These are phyloP conservation scores for Eremobia ochroleuca DNA, from an alignment of 2,888 invertebrate genomes.

Conservation along the genomic window DNA sequence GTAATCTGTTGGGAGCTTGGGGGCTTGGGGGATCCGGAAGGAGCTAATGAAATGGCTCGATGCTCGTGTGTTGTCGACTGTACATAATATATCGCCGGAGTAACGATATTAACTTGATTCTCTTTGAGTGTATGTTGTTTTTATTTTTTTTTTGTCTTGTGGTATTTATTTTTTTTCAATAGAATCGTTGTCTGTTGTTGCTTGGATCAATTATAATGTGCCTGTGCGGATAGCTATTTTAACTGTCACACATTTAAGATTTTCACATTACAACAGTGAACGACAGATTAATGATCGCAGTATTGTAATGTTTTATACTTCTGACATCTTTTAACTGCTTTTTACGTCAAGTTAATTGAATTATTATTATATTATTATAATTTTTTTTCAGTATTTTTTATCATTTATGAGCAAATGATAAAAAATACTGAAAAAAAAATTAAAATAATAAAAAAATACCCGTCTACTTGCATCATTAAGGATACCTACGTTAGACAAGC, in stretches of 20 bases:
- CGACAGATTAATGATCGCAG: not conserved
- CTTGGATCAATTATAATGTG: not conserved
- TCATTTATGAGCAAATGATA: too few species aligned
- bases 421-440: too few species aligned
- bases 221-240: not conserved
- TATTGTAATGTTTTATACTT: not conserved
- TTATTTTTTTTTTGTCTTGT: conserved; percentile 38
- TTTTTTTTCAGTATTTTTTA: too few species aligned
- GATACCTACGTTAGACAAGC: not conserved
- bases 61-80: conserved; percentile 60
- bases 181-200: not conserved
- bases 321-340: not conserved
- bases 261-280: too few species aligned
- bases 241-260: not conserved
- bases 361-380: too few species aligned
- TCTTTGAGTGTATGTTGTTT: conserved; percentile 54
- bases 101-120: conserved; percentile 59
- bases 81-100: conserved; percentile 66
- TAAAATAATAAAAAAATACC: too few species aligned
- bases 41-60: conserved; percentile 70
- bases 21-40: conserved; percentile 48
- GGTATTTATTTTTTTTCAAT: conserved; percentile 34
- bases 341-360: too few species aligned
- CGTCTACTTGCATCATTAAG: too few species aligned
- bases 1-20: conserved; percentile 57